Evolutionary conservation across 2,888 invertebrate genomes (phyloP).

Genomic region (Tuta absoluta): DNA sequence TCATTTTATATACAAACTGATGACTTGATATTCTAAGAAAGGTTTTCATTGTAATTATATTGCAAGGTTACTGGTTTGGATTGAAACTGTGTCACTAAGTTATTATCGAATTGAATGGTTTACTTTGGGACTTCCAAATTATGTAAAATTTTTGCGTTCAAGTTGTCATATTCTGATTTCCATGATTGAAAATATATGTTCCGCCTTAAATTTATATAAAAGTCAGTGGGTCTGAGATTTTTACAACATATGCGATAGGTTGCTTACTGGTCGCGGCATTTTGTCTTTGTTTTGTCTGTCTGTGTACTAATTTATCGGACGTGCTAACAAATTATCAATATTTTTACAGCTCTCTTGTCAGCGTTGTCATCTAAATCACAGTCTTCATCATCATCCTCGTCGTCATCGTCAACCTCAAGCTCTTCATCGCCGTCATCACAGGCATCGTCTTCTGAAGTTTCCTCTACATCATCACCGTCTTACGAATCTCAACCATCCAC

Average conservation of each 20-base stretch:
- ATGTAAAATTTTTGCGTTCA: no score
- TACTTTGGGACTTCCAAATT: no score
- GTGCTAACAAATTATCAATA: no score
- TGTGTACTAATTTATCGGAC: no score
- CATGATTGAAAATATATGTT: no score
- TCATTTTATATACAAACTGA: background rate
- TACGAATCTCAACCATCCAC: slow-evolving; percentile 44
- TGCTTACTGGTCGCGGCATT: no score
- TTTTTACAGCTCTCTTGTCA: slow-evolving; percentile 45
- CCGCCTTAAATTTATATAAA: no score
- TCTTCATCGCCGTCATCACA: slow-evolving; percentile 38
- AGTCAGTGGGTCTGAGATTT: no score
- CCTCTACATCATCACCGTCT: slow-evolving; percentile 35
- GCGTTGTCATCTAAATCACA: slow-evolving; percentile 30
- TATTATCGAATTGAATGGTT: no score
- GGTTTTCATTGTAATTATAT: background rate
- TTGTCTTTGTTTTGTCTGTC: no score
- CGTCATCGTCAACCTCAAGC: slow-evolving; percentile 38
- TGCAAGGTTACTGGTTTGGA: background rate
- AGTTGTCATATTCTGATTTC: no score
- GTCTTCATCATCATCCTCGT: slow-evolving; percentile 35
- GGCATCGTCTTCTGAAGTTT: slow-evolving; percentile 20
- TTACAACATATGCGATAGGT: no score
- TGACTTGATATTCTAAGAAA: background rate
- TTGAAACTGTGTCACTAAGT: background rate